A percentile compares a stretch with the other conserved stretches of the same genome.
Conservation (phyloP, 2,888 invertebrate genomes). For the Stenodera caucasica region DNA sequence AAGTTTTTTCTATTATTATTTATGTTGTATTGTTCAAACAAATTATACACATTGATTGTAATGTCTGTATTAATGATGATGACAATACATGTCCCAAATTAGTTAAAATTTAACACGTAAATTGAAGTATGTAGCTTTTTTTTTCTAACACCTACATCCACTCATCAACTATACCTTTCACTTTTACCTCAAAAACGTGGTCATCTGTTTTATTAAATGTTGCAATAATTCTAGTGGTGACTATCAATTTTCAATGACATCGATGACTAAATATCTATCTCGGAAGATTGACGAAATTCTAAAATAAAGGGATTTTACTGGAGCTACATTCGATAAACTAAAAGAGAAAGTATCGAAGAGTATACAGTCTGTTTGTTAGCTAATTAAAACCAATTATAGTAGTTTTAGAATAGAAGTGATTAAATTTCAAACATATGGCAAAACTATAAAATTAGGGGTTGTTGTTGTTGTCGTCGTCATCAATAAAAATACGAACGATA, state of each 20-base stretch:
- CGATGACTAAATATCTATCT: too few species aligned
- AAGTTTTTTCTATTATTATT: conserved; percentile 24
- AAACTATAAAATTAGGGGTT: not conserved
- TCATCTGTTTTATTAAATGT: not conserved
- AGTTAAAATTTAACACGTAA: conserved; percentile 3
- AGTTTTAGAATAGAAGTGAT: not conserved
- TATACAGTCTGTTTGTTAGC: not conserved
- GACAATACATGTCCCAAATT: conserved; percentile 2
- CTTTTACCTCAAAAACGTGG: not conserved
- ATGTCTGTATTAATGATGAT: conserved; percentile 3
- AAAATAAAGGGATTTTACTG: not conserved
- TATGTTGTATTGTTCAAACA: conserved; percentile 25
- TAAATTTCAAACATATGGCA: not conserved
- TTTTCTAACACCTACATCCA: not conserved
- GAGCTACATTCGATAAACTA: not conserved
- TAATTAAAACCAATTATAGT: not conserved
- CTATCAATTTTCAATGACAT: too few species aligned
- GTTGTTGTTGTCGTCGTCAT: too few species aligned
- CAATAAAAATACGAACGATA: too few species aligned
- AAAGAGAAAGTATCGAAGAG: conserved; percentile 2
- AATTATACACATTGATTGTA: conserved; percentile 17
- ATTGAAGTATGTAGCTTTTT: too few species aligned
- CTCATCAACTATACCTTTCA: conserved; percentile 3
- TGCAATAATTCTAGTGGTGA: not conserved
- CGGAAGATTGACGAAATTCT: too few species aligned